Evolutionary conservation across 2,797 vertebrate genomes (phyloP), one percentile per base, ranked within the genome.

Genomic region (Merluccius polli): DNA sequence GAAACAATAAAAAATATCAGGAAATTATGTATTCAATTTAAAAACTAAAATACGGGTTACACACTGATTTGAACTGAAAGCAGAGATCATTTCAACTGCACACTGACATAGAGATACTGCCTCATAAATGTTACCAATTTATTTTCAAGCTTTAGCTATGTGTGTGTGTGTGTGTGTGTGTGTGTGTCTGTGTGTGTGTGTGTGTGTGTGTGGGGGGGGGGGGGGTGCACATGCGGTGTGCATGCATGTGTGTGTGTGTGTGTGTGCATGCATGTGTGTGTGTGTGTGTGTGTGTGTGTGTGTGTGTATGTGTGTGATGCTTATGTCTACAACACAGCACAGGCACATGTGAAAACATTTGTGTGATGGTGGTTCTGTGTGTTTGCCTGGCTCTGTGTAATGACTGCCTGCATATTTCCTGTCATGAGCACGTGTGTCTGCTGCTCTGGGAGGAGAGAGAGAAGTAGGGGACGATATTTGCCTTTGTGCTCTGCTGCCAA

Each of bases 371-470:
- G 63, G 79, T n/a, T n/a, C 85, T 68, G 87, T 12, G 71, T 93
- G 91, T 93, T 93, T 93, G 90, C 91, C 90, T 71, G 84, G 84
- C 83, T 82, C 72, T 44, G 75, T 84, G 83, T 93, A 92, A 93
- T 93, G 92, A 91, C 90, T 84, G 80, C 85, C 89, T 86, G 82
- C 82, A 89, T 87, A 93, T 92, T 92, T 92, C 90, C 84, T 88
- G 89, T 88, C 92, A 92, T 80, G 82, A 83, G 84, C 83, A 80
- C 0, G 80, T 32, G 13, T 70, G 73, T 70, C n/a, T 63, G 67
- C 27, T 38, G 88, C 89, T 88, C 88, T 77, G 74, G 84, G 75
- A 86, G 87, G 82, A 84, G 76, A 77, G 71, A 74, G 79, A 84
- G 77, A 87, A 83, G 83, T 72, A 84, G 83, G 88, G 86, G 67